phyloP scores from a whole-genome alignment of 2,797 vertebrate species.

The Esox lucius region DNA sequence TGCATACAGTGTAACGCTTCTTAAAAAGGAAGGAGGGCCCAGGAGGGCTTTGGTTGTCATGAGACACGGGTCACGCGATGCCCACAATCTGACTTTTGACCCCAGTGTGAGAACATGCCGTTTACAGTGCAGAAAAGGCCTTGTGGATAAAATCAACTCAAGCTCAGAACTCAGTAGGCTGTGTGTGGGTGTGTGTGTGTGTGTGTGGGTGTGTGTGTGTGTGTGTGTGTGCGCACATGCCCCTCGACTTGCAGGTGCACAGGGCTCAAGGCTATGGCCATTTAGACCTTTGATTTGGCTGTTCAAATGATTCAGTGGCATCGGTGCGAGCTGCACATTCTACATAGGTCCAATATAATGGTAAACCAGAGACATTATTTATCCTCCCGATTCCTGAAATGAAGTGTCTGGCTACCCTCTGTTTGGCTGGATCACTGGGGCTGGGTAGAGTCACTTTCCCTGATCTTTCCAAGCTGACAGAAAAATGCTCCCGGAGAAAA shows the following conservation, averaged over 20 bases:
- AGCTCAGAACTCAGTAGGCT: neutral
- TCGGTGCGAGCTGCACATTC: no score
- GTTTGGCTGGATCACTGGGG: no score
- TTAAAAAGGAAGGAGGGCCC: conserved; percentile 2
- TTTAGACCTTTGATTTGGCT: no score
- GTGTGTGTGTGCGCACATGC: conserved; percentile 18
- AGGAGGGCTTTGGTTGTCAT: conserved; percentile 35
- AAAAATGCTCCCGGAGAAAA: no score
- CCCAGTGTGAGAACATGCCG: conserved; percentile 38
- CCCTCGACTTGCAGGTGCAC: no score
- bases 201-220: conserved; percentile 30
- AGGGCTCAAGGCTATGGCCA: no score
- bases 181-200: conserved; percentile 26
- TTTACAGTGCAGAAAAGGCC: conserved; percentile 50
- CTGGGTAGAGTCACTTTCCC: no score
- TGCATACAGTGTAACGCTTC: conserved; percentile 7
- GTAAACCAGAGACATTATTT: no score
- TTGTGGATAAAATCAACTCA: conserved; percentile 40
- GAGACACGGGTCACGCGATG: conserved; percentile 51
- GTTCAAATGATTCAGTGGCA: no score
- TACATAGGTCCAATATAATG: no score
- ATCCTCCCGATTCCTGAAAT: neutral
- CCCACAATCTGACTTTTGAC: conserved; percentile 54
- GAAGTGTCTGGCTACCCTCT: no score
- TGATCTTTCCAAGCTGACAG: no score